phyloP scores from a whole-genome alignment of 2,113 vertebrate species.

The Riparia riparia region DNA sequence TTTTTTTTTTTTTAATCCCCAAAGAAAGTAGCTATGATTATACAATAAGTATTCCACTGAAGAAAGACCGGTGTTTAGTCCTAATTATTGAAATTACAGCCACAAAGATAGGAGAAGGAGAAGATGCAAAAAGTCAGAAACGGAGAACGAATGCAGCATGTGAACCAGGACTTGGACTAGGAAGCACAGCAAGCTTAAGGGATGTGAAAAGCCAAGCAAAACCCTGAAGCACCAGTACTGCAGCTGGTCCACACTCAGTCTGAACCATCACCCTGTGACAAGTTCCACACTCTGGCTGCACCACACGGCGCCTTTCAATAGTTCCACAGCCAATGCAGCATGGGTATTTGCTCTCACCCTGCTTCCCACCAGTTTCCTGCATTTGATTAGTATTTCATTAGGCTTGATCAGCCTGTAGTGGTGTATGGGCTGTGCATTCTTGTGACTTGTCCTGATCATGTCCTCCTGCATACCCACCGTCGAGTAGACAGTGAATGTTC shows the following conservation, averaged over 20 bases:
- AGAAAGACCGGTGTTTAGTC: not conserved
- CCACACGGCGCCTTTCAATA: not conserved
- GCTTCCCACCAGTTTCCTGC: not conserved
- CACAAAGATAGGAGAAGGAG: not conserved
- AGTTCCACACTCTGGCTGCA: not conserved
- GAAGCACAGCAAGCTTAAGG: not conserved
- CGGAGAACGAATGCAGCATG: not conserved
- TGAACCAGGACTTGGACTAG: not conserved
- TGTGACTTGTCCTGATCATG: not conserved
- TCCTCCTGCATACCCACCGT: not conserved
- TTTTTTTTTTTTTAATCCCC: not conserved
- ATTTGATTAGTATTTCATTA: not conserved
- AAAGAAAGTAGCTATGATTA: not conserved
- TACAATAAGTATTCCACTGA: not conserved
- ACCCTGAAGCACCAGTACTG: not conserved
- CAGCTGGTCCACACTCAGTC: not conserved
- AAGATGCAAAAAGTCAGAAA: not conserved
- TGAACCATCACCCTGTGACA: not conserved
- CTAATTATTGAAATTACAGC: not conserved
- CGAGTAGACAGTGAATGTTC: not conserved
- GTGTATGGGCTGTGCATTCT: rapidly evolving
- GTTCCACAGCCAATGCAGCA: not conserved
- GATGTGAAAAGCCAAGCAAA: not conserved
- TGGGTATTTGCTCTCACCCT: not conserved
- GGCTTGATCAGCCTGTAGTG: not conserved